Evolutionary conservation across 2,113 vertebrate genomes (phyloP).

Genomic region (Myanophis thanlyinensis): DNA sequence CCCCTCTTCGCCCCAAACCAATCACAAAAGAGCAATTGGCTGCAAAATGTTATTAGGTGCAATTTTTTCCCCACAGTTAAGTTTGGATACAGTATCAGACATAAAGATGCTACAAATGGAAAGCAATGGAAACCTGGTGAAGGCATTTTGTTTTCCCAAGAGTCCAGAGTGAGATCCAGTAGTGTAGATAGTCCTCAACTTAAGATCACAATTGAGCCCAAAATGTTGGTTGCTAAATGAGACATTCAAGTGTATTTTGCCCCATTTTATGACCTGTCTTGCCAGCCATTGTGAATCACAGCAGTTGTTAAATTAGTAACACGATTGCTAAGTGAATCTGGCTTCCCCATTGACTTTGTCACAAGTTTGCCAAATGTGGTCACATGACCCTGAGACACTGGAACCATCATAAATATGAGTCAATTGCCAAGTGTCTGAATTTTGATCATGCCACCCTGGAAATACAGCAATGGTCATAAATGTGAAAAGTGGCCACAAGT

Average conservation of each 20-base stretch:
- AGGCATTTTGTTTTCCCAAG: slow-evolving; percentile 20
- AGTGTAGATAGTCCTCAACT: background rate
- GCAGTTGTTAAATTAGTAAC: background rate
- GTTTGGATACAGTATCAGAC: slow-evolving; percentile 54
- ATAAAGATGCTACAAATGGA: slow-evolving; percentile 53
- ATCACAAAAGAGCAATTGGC: slow-evolving; percentile 52
- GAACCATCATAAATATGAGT: background rate
- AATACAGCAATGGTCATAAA: background rate
- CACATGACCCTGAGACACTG: background rate
- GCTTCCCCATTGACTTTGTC: background rate
- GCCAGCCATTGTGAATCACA: background rate
- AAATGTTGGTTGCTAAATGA: background rate
- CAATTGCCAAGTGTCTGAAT: background rate
- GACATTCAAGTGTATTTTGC: background rate
- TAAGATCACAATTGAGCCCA: background rate
- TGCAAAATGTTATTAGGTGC: slow-evolving; percentile 59
- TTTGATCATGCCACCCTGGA: background rate
- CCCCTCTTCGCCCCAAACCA: background rate
- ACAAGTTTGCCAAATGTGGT: background rate
- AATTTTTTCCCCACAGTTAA: slow-evolving; percentile 54
- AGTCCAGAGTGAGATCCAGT: slow-evolving; percentile 34
- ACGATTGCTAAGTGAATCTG: background rate
- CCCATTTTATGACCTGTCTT: background rate
- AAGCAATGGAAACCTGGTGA: slow-evolving; percentile 38
- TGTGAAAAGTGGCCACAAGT: background rate